Evolutionary conservation across 2,113 vertebrate genomes (phyloP), one percentile per base, ranked within the genome.

Genomic region (Sylvietta virens): DNA sequence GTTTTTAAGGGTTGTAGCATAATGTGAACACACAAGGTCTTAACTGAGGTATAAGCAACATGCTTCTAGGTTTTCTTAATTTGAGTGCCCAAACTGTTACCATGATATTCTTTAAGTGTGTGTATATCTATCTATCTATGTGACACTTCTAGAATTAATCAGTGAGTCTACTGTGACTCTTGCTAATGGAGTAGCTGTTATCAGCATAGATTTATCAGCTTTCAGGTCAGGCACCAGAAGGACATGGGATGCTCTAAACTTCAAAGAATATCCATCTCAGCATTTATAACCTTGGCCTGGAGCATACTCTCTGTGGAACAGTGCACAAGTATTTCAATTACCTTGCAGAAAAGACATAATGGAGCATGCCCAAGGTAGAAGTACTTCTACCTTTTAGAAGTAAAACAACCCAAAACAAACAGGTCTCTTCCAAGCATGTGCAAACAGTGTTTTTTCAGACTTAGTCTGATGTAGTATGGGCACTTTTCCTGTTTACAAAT

Each of bases 401-500:
- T 37, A 62, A 74, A 86, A 86, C 86, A 58, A 4, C 6, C 9
- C 33, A 81, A 51, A 62, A 37, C 69, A 39, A 90, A 44, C 33
- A 60, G 19, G 8, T 66, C 56, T 66, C 35, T 92, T 94, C 71
- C 71, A 85, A 83, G 64, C 51, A 33, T 81, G 30, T 73, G 67
- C 66, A 89, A 81, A 79, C 39, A 72, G 44, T 77, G 58, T 1
- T 50, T 91, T 87, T 85, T 95, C 74, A 96, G 79, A 61, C 39
- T 73, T 56, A 57, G 53, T 20, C 37, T 81, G 42, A 28, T 87
- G 79, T 83, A 86, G 44, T 71, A 24, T 51, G 82, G 88, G 47
- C 71, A 81, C 74, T 88, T 94, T 51, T 67, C 81, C 58, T 92
- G 71, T 90, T 92, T 91, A 95, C 56, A 93, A 42, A 62, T 82